phyloP scores from a whole-genome alignment of 2,888 invertebrate genomes.

The Acanthopleura granulata region DNA sequence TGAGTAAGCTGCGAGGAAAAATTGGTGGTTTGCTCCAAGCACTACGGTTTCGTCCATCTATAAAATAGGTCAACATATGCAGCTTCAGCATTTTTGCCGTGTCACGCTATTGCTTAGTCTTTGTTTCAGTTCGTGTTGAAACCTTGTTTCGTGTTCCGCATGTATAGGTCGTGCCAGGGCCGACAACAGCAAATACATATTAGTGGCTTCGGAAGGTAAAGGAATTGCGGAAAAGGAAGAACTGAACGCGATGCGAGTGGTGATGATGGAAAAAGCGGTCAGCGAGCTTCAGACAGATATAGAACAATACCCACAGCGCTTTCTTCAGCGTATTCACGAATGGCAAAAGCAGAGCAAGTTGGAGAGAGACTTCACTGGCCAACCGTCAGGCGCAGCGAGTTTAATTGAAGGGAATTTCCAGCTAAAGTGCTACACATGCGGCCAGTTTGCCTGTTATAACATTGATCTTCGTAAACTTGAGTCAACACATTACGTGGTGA shows the following conservation, averaged over 20 bases:
- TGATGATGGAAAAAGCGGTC: slow-evolving; percentile 63
- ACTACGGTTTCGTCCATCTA: no score
- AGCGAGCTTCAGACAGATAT: slow-evolving; percentile 37
- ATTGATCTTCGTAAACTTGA: slow-evolving; percentile 51
- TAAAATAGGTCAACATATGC: no score
- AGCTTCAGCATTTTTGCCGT: no score
- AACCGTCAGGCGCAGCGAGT: slow-evolving; percentile 18
- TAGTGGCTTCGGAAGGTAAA: slow-evolving; percentile 47
- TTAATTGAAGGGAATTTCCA: slow-evolving; percentile 43
- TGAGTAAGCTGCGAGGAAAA: no score
- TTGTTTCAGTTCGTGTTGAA: background rate
- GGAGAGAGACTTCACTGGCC: slow-evolving; percentile 38
- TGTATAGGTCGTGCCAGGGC: slow-evolving; percentile 64
- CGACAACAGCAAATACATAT: slow-evolving; percentile 54
- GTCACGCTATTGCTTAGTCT: no score
- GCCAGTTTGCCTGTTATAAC: slow-evolving; percentile 49
- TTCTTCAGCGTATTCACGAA: slow-evolving; percentile 30
- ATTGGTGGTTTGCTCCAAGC: no score
- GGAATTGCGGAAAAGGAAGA: slow-evolving; percentile 59
- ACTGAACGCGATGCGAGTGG: slow-evolving; percentile 58
- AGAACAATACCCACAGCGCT: slow-evolving; percentile 26
- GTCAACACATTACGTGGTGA: slow-evolving; percentile 51
- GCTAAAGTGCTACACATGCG: slow-evolving; percentile 55
- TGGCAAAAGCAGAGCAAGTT: slow-evolving; percentile 45
- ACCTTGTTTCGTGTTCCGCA: no score